Percentiles rank a stretch among this genome's conserved stretches.
Conservation (phyloP, 2,797 vertebrate genomes). For the Poecilia velifera region DNA sequence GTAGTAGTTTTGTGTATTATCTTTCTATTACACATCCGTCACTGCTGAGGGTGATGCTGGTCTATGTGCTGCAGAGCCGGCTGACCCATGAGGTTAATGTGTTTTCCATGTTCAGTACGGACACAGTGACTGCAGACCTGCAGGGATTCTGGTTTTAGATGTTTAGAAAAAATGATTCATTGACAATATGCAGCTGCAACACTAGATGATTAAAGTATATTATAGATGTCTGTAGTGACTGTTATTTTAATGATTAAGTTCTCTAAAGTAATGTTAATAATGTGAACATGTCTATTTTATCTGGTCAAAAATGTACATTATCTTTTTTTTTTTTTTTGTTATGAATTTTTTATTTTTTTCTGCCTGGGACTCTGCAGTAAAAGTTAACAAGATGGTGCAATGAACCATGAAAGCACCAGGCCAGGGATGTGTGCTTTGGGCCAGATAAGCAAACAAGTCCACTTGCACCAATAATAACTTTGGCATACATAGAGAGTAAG, state of each 20-base stretch:
- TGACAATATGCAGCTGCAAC: not conserved
- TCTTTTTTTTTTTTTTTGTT: too few relatives aligned
- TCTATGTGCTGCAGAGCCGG: not conserved
- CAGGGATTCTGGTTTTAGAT: not conserved
- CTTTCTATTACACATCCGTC: not conserved
- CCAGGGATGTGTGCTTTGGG: not conserved
- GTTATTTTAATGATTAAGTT: not conserved
- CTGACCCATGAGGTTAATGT: not conserved
- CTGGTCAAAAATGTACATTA: not conserved
- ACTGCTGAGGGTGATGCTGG: not conserved
- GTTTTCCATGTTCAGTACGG: not conserved
- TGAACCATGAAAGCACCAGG: not conserved
- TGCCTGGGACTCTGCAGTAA: not conserved
- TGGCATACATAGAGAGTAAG: not conserved
- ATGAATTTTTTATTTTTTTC: too few relatives aligned
- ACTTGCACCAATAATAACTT: not conserved
- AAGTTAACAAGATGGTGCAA: not conserved
- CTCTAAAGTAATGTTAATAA: not conserved
- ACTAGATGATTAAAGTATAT: not conserved
- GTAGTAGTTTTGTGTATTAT: conserved; percentile 1
- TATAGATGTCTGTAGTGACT: not conserved
- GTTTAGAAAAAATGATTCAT: not conserved
- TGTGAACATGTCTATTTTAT: not conserved
- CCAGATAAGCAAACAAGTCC: not conserved
- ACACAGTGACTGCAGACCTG: not conserved